Evolutionary conservation across 2,888 invertebrate genomes (phyloP).

Genomic region (Pocota personata): DNA sequence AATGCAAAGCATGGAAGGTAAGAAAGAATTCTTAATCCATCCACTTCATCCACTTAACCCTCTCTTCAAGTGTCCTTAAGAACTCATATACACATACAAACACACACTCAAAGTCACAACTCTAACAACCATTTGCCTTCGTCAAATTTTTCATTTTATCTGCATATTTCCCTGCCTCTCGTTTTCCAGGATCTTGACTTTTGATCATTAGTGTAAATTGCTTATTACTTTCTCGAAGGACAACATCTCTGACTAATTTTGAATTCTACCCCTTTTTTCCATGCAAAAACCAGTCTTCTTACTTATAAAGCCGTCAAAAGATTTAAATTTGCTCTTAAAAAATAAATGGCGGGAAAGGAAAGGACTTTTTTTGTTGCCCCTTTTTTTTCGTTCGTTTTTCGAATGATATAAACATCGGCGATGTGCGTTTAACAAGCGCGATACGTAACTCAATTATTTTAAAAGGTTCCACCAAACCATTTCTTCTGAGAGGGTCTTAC

Average conservation of each 20-base stretch:
- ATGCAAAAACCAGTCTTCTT: not conserved
- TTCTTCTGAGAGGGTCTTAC: not conserved
- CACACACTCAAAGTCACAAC: not conserved
- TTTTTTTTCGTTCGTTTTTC: not conserved
- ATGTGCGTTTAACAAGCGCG: slow-evolving; percentile 63
- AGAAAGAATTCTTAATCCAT: slow-evolving; percentile 62
- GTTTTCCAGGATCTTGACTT: slow-evolving; percentile 71
- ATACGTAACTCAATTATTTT: slow-evolving; percentile 71
- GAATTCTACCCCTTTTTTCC: slow-evolving; percentile 50
- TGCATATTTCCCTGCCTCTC: slow-evolving; percentile 20
- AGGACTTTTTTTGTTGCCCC: slow-evolving; percentile 1
- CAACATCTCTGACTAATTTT: slow-evolving; percentile 51
- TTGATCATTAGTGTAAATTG: slow-evolving; percentile 70
- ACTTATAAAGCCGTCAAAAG: slow-evolving; percentile 49
- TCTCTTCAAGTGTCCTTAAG: slow-evolving; percentile 46
- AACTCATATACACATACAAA: slow-evolving; percentile 9
- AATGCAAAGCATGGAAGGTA: not conserved
- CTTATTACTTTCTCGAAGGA: slow-evolving; percentile 62
- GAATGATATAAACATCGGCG: slow-evolving; percentile 28
- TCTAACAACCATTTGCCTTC: not conserved
- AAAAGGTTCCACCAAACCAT: slow-evolving; percentile 56
- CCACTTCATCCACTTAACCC: slow-evolving; percentile 39
- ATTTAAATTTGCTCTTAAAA: slow-evolving; percentile 51
- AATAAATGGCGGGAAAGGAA: slow-evolving; percentile 5
- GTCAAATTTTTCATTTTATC: slow-evolving; percentile 4